Evolutionary conservation across 2,888 invertebrate species (phyloP).

Genomic region (Nephrotoma guestfalica): DNA sequence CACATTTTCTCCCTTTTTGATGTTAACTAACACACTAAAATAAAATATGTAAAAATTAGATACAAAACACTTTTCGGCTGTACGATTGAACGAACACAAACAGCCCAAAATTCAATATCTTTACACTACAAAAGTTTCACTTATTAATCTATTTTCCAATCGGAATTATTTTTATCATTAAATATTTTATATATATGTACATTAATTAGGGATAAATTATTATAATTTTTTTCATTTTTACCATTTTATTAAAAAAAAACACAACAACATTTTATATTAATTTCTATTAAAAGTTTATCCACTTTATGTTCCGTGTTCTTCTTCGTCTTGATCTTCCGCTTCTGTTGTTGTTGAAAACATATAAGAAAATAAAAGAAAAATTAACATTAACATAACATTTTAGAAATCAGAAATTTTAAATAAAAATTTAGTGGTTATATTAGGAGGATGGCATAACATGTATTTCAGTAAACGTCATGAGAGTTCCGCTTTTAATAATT

Average conservation of each 20-base stretch:
- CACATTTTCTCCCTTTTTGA: background rate
- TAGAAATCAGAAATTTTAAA: too few species aligned
- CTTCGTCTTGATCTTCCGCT: too few species aligned
- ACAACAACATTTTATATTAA: too few species aligned
- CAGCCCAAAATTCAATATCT: background rate
- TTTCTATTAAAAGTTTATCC: too few species aligned
- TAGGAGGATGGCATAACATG: too few species aligned
- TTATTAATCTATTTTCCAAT: background rate
- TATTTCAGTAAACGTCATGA: too few species aligned
- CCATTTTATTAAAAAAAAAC: background rate
- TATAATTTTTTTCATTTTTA: background rate
- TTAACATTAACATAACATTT: too few species aligned
- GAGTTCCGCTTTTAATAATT: too few species aligned
- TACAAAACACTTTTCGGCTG: background rate
- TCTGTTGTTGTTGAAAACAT: too few species aligned
- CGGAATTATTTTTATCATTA: background rate
- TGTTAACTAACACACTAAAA: background rate
- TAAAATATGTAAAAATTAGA: background rate
- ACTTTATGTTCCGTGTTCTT: too few species aligned
- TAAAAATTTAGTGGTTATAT: too few species aligned
- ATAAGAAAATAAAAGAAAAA: too few species aligned
- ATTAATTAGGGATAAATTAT: background rate
- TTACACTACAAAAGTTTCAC: background rate
- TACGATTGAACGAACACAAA: background rate
- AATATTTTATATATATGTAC: background rate